These are phyloP conservation scores for Wasmannia auropunctata DNA, from an alignment of 1,140 invertebrate genomes.

Conservation along the genomic window DNA sequence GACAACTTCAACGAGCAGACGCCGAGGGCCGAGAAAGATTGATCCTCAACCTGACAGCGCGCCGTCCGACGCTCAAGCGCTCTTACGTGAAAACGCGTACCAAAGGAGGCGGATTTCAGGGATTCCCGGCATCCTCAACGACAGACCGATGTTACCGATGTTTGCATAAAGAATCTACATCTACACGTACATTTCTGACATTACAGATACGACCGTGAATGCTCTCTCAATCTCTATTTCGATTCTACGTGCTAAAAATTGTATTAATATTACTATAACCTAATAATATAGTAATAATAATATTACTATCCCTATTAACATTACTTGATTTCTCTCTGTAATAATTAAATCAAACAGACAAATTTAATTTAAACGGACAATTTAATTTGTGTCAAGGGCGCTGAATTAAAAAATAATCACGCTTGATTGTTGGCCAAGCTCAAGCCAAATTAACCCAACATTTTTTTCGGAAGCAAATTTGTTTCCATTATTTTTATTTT, in stretches of 20 bases:
- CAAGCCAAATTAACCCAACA: not conserved
- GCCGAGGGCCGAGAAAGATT: conserved; percentile 39
- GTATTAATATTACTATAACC: too few species aligned
- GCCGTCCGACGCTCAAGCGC: not conserved
- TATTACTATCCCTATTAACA: too few species aligned
- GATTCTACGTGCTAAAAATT: not conserved
- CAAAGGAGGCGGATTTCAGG: conserved; percentile 36
- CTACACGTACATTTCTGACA: not conserved
- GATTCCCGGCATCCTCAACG: conserved; percentile 4
- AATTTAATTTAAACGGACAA: not conserved
- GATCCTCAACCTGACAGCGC: conserved; percentile 44
- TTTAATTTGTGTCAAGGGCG: not conserved
- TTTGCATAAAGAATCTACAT: not conserved
- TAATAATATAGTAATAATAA: too few species aligned
- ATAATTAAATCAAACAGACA: not conserved
- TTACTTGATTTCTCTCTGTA: not conserved
- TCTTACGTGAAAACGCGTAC: conserved; percentile 28
- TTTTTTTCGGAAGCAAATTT: not conserved
- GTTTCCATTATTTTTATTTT: conserved; percentile 1
- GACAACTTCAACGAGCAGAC: conserved; percentile 54
- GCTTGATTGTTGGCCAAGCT: not conserved
- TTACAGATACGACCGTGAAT: not conserved
- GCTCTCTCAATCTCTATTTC: not conserved
- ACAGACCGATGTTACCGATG: conserved; percentile 34
- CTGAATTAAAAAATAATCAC: not conserved